Evolutionary conservation across 2,113 vertebrate genomes (phyloP).

Genomic region (Varanus komodoensis): DNA sequence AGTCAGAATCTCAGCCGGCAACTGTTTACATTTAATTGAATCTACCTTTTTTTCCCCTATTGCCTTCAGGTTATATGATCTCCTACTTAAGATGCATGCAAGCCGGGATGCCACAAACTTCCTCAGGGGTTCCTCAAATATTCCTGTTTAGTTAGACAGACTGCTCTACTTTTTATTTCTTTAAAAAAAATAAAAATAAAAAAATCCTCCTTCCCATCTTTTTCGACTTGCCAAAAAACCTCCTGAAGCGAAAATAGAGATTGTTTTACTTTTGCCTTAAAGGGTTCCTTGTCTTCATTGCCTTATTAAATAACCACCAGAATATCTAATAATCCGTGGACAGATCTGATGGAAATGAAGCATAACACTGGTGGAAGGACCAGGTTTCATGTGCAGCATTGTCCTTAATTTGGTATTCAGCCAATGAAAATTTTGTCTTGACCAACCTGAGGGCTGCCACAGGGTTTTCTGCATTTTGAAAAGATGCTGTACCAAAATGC

Average conservation of each 20-base stretch:
- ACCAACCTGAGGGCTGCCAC: constrained; percentile 31
- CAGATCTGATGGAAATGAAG: constrained; percentile 66
- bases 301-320: constrained; percentile 71
- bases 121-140: constrained; percentile 63
- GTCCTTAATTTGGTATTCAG: constrained; percentile 59
- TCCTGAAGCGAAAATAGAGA: constrained; percentile 72
- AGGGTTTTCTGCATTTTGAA: constrained; percentile 48
- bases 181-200: not conserved
- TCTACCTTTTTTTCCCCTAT: constrained; percentile 38
- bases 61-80: constrained; percentile 67
- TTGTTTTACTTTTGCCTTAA: constrained; percentile 73
- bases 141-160: constrained; percentile 60
- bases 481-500: constrained; percentile 4
- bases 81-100: constrained; percentile 71
- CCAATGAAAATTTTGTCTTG: constrained; percentile 53
- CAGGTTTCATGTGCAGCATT: constrained; percentile 20
- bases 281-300: constrained; percentile 64
- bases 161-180: constrained; percentile 67
- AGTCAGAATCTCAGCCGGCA: not conserved
- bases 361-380: constrained; percentile 65
- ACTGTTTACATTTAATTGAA: constrained; percentile 40
- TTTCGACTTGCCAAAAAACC: constrained; percentile 64
- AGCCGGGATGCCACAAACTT: constrained; percentile 62
- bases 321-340: constrained; percentile 70
- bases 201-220: constrained; percentile 62